Evolutionary conservation across 1,140 invertebrate species (phyloP).

Genomic region (Daktulosphaira vitifoliae): DNA sequence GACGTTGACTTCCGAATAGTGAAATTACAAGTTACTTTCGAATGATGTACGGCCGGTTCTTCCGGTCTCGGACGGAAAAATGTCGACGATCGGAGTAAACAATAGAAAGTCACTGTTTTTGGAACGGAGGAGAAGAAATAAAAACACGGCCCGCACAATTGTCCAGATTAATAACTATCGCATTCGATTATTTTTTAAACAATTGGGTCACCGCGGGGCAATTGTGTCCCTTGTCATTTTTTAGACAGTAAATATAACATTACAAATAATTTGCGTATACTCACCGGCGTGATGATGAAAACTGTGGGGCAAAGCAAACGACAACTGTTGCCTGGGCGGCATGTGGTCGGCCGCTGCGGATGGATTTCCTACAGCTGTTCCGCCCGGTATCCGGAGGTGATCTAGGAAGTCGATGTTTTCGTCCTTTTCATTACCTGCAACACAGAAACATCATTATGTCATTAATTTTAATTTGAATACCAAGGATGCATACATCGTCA

Average conservation of each 20-base stretch:
- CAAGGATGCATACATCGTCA: too few species aligned
- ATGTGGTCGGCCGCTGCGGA: constrained; percentile 2
- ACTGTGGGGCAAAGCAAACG: constrained; percentile 21
- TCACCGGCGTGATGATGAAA: constrained; percentile 21
- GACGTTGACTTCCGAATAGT: too few species aligned
- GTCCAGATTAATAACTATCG: too few species aligned
- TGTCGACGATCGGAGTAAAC: background rate
- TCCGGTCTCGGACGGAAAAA: too few species aligned
- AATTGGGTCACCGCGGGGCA: background rate
- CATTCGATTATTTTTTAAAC: too few species aligned
- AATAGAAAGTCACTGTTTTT: constrained; percentile 30
- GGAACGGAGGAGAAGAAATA: background rate
- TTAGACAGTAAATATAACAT: too few species aligned
- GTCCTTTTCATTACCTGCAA: constrained; percentile 22
- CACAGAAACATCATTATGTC: too few species aligned
- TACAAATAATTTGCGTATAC: background rate
- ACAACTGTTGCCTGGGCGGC: constrained; percentile 28
- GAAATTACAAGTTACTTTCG: too few species aligned
- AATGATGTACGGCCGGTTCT: too few species aligned
- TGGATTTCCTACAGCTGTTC: background rate
- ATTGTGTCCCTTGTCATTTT: too few species aligned
- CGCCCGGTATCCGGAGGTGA: constrained; percentile 16
- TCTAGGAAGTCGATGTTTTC: constrained; percentile 28
- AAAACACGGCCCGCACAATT: background rate
- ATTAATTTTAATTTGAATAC: too few species aligned